These are phyloP conservation scores for Antechinus stuartii DNA, from an alignment of 2,113 vertebrate species.

Conservation along the genomic window DNA sequence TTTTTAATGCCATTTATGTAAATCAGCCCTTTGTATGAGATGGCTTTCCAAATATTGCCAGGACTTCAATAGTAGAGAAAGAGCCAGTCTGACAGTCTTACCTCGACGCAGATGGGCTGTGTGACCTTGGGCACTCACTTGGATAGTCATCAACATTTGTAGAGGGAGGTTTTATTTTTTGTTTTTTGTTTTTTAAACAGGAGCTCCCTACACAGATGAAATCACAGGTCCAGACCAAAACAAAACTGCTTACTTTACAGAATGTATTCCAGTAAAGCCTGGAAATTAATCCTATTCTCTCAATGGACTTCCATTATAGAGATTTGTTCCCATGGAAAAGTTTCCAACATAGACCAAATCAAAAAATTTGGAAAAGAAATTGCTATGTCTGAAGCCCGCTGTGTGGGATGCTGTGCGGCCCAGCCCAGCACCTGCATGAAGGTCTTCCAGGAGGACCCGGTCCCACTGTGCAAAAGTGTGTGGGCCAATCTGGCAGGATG, in stretches of 20 bases:
- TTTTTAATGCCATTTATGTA: background rate
- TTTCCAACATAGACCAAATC: conserved; percentile 40
- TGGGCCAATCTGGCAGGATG: background rate
- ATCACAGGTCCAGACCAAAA: background rate
- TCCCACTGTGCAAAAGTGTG: background rate
- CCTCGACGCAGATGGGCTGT: background rate
- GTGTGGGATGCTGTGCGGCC: background rate
- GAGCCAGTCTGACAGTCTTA: background rate
- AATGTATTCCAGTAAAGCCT: conserved; percentile 48
- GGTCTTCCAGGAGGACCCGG: background rate
- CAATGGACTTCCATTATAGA: conserved; percentile 44
- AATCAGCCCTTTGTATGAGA: background rate
- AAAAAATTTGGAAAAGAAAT: conserved; percentile 44
- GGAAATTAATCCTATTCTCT: conserved; percentile 30
- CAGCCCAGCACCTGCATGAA: background rate
- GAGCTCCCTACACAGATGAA: background rate
- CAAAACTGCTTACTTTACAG: background rate
- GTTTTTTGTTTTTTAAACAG: background rate
- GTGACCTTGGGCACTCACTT: background rate
- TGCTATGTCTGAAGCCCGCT: background rate
- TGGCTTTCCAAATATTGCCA: background rate
- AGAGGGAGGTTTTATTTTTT: background rate
- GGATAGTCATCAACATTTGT: background rate
- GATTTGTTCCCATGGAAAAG: conserved; percentile 35
- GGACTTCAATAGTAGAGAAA: background rate